Evolutionary conservation across 2,888 invertebrate genomes (phyloP).

Genomic region (Cremastinae sp.): DNA sequence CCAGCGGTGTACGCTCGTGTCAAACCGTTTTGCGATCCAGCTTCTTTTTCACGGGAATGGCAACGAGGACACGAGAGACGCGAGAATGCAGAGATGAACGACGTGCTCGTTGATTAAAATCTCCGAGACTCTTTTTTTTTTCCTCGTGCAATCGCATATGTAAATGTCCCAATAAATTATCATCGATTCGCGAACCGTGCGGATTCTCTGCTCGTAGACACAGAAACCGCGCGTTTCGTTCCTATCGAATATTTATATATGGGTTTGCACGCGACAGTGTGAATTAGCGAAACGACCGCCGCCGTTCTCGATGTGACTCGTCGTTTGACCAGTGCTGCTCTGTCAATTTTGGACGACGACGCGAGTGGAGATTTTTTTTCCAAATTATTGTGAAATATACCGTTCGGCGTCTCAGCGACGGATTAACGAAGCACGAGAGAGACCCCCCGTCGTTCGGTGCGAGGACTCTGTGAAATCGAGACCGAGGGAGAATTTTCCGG

Average conservation of each 20-base stretch:
- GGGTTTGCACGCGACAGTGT: slow-evolving; percentile 12
- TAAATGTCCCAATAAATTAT: not conserved
- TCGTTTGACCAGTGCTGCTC: slow-evolving; percentile 49
- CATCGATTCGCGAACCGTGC: too few species aligned
- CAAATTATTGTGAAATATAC: not conserved
- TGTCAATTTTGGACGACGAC: slow-evolving; percentile 58
- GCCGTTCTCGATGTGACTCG: slow-evolving; percentile 57
- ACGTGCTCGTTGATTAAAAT: slow-evolving; percentile 25
- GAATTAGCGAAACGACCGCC: slow-evolving; percentile 40
- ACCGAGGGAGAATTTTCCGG: not conserved
- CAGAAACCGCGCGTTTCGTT: too few species aligned
- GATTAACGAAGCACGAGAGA: not conserved
- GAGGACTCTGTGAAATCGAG: not conserved
- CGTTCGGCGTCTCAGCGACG: not conserved
- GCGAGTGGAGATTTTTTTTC: slow-evolving; percentile 18
- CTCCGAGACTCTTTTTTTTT: slow-evolving; percentile 7
- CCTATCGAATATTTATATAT: slow-evolving; percentile 28
- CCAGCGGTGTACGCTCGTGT: slow-evolving; percentile 28
- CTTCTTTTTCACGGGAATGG: slow-evolving; percentile 17
- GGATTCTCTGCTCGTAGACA: too few species aligned
- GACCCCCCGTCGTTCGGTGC: too few species aligned
- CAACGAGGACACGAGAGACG: slow-evolving; percentile 48
- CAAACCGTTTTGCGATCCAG: slow-evolving; percentile 28
- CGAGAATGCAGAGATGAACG: slow-evolving; percentile 26
- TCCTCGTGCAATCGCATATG: not conserved